These are phyloP conservation scores for Illadopsis cleaveri DNA, from an alignment of 2,113 vertebrate species.

Conservation along the genomic window DNA sequence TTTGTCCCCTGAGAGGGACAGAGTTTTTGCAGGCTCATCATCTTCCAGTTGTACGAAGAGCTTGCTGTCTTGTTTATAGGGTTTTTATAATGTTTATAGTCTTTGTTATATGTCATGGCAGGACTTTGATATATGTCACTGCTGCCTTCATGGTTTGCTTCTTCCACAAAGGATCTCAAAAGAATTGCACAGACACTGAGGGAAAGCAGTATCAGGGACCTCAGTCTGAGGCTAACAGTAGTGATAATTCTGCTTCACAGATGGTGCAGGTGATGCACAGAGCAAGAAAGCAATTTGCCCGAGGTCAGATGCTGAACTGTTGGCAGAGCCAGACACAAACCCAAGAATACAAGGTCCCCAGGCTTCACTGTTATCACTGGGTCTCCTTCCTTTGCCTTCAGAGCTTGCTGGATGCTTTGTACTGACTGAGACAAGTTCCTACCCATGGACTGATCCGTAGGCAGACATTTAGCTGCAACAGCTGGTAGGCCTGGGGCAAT, in stretches of 20 bases:
- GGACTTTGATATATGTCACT: neutral
- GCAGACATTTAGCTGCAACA: neutral
- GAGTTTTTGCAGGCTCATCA: neutral
- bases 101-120: accelerated
- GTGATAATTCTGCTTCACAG: neutral
- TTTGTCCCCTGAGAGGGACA: neutral
- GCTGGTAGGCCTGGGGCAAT: neutral
- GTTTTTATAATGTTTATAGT: neutral
- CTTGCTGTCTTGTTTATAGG: neutral
- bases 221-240: neutral
- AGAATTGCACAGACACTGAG: neutral
- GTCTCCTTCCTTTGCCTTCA: neutral
- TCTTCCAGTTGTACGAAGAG: neutral
- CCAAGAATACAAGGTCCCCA: neutral
- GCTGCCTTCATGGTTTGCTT: neutral
- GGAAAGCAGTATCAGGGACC: neutral
- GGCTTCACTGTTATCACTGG: neutral
- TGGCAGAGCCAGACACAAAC: neutral
- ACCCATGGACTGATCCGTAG: neutral
- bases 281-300: constrained; percentile 9
- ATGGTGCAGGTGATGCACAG: neutral
- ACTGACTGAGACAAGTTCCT: neutral
- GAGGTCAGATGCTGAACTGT: neutral
- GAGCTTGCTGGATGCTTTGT: neutral
- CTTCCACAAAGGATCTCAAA: constrained; percentile 54